phyloP scores from a whole-genome alignment of 1,140 invertebrate species.

The Lepidotrigona ventralis region DNA sequence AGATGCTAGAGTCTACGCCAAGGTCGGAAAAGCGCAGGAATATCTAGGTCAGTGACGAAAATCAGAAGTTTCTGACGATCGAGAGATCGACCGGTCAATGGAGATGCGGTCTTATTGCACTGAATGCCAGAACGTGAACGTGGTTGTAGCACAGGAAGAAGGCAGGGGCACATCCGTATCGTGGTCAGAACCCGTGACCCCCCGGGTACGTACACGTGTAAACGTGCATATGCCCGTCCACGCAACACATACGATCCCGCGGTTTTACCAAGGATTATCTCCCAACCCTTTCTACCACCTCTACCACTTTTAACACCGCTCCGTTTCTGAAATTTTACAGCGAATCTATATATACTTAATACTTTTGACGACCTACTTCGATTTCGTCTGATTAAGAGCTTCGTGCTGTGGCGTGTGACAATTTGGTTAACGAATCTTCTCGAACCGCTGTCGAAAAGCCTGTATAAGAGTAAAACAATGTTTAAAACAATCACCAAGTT shows the following conservation, averaged over 20 bases:
- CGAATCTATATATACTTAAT: not conserved
- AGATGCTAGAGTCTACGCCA: too few species aligned
- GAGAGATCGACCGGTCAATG: slow-evolving; percentile 69
- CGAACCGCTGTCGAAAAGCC: not conserved
- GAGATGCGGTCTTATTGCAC: slow-evolving; percentile 74
- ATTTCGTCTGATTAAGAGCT: not conserved
- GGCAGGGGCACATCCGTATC: slow-evolving; percentile 81
- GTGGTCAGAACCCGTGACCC: slow-evolving; percentile 80
- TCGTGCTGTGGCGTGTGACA: not conserved
- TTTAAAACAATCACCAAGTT: too few species aligned
- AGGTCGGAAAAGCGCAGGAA: too few species aligned
- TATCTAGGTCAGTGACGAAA: slow-evolving; percentile 18
- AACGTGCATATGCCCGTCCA: slow-evolving; percentile 61
- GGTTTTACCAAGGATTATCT: slow-evolving; percentile 78
- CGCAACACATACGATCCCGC: slow-evolving; percentile 57
- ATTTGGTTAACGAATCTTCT: not conserved
- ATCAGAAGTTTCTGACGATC: slow-evolving; percentile 57
- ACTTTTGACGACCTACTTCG: not conserved
- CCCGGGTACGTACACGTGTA: slow-evolving; percentile 69
- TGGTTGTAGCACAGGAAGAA: slow-evolving; percentile 79
- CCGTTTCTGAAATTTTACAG: slow-evolving; percentile 51
- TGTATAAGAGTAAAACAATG: too few species aligned
- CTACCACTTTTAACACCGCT: slow-evolving; percentile 16
- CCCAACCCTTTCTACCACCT: slow-evolving; percentile 53
- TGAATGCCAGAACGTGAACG: slow-evolving; percentile 73